Evolutionary conservation across 2,113 vertebrate species (phyloP).

Genomic region (Etia nguti): DNA sequence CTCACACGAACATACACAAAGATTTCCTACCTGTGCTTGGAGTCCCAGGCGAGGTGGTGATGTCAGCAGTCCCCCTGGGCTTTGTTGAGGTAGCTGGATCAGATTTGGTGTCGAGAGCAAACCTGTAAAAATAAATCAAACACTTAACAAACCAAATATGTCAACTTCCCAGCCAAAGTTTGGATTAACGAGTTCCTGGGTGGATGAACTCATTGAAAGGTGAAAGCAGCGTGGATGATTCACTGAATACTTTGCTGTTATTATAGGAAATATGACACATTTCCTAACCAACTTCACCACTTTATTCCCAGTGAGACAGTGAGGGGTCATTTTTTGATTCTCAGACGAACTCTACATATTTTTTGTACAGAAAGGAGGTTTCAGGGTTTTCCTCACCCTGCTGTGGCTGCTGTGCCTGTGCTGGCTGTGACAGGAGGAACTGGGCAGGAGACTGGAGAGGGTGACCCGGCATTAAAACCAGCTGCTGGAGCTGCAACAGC

Average conservation of each 20-base stretch:
- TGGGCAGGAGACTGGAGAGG: conserved; percentile 85
- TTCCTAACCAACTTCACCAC: background rate
- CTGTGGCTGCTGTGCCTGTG: conserved; percentile 81
- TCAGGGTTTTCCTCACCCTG: conserved; percentile 64
- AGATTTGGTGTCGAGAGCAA: conserved; percentile 86
- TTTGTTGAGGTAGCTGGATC: conserved; percentile 94
- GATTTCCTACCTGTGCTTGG: conserved; percentile 78
- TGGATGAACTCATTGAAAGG: background rate
- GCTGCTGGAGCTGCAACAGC: conserved; percentile 86
- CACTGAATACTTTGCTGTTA: background rate
- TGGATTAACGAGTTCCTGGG: background rate
- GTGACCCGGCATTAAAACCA: conserved; percentile 85
- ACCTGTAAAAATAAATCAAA: conserved; percentile 55
- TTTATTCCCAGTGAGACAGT: background rate
- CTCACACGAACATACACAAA: background rate
- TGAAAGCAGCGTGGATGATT: background rate
- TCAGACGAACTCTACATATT: background rate
- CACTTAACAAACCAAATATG: background rate
- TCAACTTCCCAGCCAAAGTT: background rate
- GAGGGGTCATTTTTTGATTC: background rate
- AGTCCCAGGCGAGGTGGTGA: conserved; percentile 81
- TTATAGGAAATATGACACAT: background rate
- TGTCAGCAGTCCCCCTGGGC: conserved; percentile 80
- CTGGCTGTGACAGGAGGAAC: conserved; percentile 83
- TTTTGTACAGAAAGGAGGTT: background rate